A percentile compares a stretch with the other conserved stretches of the same genome.
Conservation (phyloP, 2,888 invertebrate species). For the Beris chalybata region DNA sequence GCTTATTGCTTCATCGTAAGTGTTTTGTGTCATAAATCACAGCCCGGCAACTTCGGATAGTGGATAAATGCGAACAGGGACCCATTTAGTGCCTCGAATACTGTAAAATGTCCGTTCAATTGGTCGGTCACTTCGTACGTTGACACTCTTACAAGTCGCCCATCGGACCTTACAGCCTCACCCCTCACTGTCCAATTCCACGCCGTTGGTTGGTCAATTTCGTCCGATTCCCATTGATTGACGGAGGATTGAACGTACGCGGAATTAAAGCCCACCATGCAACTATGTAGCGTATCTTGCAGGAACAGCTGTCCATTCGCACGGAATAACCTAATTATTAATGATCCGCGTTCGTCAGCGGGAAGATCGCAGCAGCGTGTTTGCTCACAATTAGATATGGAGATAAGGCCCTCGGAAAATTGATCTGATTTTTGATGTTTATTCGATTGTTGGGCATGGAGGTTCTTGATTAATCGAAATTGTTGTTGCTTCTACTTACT, state of each 20-base stretch:
- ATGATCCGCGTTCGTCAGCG: conserved; percentile 12
- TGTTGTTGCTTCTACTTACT: no score
- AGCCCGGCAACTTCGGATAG: conserved; percentile 3
- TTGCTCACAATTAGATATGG: conserved; percentile 21
- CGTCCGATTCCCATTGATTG: no score
- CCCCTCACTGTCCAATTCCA: no score
- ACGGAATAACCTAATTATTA: conserved; percentile 21
- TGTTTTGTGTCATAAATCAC: conserved; percentile 35
- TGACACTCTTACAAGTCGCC: not conserved
- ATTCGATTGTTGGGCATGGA: no score
- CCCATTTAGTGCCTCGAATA: not conserved
- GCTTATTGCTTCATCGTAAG: conserved; percentile 34
- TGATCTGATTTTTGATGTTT: no score
- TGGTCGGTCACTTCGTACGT: not conserved
- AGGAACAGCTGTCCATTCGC: conserved; percentile 9
- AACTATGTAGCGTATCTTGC: no score
- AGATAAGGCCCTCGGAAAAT: not conserved
- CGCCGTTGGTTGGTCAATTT: no score
- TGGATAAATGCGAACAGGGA: not conserved
- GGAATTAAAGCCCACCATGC: no score
- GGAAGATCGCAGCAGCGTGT: conserved; percentile 8
- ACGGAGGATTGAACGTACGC: no score
- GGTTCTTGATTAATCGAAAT: no score
- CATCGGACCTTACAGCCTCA: no score
- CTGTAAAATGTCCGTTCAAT: not conserved